Conservation (phyloP, 2,113 vertebrate species). For the Plotosus lineatus region DNA sequence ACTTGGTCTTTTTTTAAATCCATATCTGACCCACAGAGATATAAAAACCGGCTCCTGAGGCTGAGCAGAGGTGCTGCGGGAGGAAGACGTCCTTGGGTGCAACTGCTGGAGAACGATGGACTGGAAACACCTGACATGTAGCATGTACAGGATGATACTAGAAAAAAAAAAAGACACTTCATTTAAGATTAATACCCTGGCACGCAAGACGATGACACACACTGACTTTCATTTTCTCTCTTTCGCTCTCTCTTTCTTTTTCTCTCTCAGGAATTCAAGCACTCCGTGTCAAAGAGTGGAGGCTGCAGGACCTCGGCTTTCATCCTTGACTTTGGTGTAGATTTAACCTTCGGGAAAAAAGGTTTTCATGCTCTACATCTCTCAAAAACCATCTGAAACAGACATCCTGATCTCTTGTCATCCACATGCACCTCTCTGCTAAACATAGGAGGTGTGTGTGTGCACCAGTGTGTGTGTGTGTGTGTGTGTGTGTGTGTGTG, state of each 20-base stretch:
- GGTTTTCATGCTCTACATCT: constrained; percentile 66
- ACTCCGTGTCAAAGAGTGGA: constrained; percentile 50
- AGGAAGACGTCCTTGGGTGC: background rate
- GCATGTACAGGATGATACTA: background rate
- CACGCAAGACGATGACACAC: background rate
- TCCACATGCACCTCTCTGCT: constrained; percentile 44
- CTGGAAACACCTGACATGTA: background rate
- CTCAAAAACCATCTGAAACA: constrained; percentile 56
- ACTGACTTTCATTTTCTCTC: background rate
- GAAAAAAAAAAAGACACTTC: too few species aligned
- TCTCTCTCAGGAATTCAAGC: constrained; percentile 68
- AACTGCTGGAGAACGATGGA: background rate
- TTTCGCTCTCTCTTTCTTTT: background rate
- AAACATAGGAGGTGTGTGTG: background rate
- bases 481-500: constrained; percentile 53
- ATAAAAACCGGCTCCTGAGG: background rate
- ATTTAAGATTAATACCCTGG: background rate
- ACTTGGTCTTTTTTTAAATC: background rate
- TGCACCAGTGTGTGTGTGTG: background rate
- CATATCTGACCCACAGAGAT: background rate
- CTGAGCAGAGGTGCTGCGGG: background rate
- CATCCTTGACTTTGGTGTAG: constrained; percentile 64
- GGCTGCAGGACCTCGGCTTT: constrained; percentile 28
- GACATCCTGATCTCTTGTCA: constrained; percentile 76
- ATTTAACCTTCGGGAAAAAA: constrained; percentile 63